Evolutionary conservation across 2,113 vertebrate species (phyloP).

Genomic region (Campylorhamphus procurvoides): DNA sequence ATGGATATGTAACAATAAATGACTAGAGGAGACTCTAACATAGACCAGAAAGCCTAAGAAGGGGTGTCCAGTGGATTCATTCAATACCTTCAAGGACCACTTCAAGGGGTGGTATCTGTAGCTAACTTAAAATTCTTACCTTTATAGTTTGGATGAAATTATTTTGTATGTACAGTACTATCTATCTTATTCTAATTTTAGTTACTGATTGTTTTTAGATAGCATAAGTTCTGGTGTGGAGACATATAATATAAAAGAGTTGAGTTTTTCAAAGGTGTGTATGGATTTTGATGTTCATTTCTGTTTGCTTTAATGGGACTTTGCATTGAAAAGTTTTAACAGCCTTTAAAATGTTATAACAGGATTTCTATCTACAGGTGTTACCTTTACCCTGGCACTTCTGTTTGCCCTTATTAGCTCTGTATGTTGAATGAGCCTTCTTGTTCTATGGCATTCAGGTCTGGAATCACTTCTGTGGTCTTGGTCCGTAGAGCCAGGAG

Average conservation of each 20-base stretch:
- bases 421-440: neutral
- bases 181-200: neutral
- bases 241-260: neutral
- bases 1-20: neutral
- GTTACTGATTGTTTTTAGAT: neutral
- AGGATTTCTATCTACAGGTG: neutral
- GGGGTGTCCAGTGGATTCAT: neutral
- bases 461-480: neutral
- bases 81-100: neutral
- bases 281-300: neutral
- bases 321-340: neutral
- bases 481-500: neutral
- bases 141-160: neutral
- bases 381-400: neutral
- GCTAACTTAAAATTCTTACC: neutral
- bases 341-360: neutral
- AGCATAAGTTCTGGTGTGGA: neutral
- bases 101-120: neutral
- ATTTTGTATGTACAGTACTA: neutral
- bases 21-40: neutral
- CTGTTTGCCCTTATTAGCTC: neutral
- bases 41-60: neutral
- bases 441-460: neutral
- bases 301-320: neutral
- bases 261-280: neutral